Base-by-base conservation (phyloP, 2,797 vertebrate genomes). In the Lepus oiostolus region DNA sequence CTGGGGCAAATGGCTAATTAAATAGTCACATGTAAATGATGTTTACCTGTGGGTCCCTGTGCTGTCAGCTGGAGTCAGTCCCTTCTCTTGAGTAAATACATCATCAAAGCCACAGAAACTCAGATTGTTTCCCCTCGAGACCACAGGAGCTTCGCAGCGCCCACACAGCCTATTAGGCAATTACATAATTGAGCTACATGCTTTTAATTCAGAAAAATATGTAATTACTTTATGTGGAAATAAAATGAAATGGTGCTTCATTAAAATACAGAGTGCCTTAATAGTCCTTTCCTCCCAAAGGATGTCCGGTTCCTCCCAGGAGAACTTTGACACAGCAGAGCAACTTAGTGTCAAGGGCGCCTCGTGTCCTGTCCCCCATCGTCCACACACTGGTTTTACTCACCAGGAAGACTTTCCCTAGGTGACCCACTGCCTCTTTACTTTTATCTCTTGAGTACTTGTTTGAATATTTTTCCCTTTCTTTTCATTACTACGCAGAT, bases 191-290 rank as follows among this genome's bases (percentile, higher is more conserved):
- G 92, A 97, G 88, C 93, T 81, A 22, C 95, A 63, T 87, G 74
- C 92, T 95, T 93, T 96, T 95, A 96, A 97, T 92, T 96, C 58
- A 94, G 76, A 95, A 96, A 97, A 89, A 95, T 75, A 81, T 96
- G 50, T 96, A 92, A 97, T 96, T 85, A 91, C 85, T 67, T 71
- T 89, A 76, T 95, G 54, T 93, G 47, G 50, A 12, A 42, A 79
- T 76, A 65, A 95, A 94, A 94, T 42, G 88, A 35, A 96, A 58
- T 86, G 72, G 76, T 89, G 70, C 80, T 91, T 96, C 80, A 90
- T 93, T 96, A 88, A 94, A 96, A 96, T 85, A 96, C 77, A 71
- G 38, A 94, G 24, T 89, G 22, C 38, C 54, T 92, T 96, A 88
- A 77, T 93, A 76, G 13, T 92, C n/a, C 63, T 96, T 93, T 95